A percentile compares a stretch with the other conserved stretches of the same genome.
phyloP scores from a whole-genome alignment of 2,113 vertebrate genomes.

The Charina bottae region DNA sequence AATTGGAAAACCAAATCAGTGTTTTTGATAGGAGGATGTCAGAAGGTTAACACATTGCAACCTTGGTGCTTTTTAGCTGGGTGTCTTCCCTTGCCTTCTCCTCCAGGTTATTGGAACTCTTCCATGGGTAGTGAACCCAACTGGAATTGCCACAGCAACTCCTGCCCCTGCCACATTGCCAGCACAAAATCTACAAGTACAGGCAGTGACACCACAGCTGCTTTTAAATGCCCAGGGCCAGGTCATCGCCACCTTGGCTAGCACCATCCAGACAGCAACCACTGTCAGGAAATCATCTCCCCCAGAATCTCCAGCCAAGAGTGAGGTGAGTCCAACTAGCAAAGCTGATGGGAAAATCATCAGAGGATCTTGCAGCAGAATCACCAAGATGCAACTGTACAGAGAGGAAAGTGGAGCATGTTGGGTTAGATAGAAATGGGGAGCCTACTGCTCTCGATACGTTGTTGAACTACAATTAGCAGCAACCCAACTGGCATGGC shows the following conservation, averaged over 20 bases:
- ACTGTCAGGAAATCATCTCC: conserved; percentile 77
- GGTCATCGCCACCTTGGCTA: conserved; percentile 89
- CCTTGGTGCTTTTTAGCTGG: neutral
- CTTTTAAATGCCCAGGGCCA: conserved; percentile 93
- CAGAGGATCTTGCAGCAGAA: neutral
- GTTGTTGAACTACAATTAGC: neutral
- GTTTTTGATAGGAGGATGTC: neutral
- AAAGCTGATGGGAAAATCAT: neutral
- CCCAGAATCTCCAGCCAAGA: conserved; percentile 78
- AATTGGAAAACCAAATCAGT: neutral
- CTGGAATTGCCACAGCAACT: conserved; percentile 71
- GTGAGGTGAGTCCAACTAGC: conserved; percentile 62
- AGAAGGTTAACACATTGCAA: neutral
- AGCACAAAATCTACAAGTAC: conserved; percentile 86
- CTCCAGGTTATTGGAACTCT: conserved; percentile 90
- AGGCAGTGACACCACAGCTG: conserved; percentile 89
- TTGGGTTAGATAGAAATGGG: neutral
- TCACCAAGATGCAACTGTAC: neutral
- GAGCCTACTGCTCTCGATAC: neutral
- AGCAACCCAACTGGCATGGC: too few species aligned
- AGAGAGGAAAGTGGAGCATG: too few species aligned
- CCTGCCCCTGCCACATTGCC: conserved; percentile 75
- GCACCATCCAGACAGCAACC: conserved; percentile 76
- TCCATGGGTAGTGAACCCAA: conserved; percentile 86
- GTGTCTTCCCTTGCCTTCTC: conserved; percentile 32